Conservation (phyloP, 2,113 vertebrate species). For the Panthera leo region DNA sequence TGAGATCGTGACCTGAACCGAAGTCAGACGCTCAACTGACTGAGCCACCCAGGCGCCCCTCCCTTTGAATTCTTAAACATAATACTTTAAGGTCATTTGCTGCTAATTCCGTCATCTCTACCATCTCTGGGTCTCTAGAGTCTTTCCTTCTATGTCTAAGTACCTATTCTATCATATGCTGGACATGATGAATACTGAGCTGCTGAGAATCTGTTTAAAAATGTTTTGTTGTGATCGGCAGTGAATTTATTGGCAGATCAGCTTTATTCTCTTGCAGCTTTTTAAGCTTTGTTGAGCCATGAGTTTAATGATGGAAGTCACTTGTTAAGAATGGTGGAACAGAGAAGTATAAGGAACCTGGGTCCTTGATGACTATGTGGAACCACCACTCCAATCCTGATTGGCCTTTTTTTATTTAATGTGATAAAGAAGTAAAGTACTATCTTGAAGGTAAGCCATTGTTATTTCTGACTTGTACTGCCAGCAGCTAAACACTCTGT, state of each 20-base stretch:
- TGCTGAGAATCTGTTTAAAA: background rate
- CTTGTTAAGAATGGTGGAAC: background rate
- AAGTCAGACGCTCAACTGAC: too few relatives aligned
- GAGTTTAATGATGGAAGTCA: background rate
- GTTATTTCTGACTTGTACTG: background rate
- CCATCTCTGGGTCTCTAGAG: background rate
- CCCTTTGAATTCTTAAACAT: background rate
- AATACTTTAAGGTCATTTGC: background rate
- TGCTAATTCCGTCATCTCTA: background rate
- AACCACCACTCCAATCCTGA: background rate
- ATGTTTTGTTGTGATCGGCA: background rate
- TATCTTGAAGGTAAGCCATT: background rate
- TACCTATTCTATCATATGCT: background rate
- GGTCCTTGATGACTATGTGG: too few relatives aligned
- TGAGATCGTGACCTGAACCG: too few relatives aligned
- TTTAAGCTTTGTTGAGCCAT: background rate
- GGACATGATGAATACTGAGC: background rate
- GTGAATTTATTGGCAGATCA: background rate
- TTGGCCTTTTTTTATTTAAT: background rate
- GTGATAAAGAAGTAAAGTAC: background rate
- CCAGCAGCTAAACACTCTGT: background rate
- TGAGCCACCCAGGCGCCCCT: background rate
- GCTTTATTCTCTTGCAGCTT: background rate
- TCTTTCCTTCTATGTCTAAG: background rate
- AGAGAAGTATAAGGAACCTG: background rate